A percentile compares a stretch with the other conserved stretches of the same genome.
These are phyloP conservation scores for Pollachius pollachius DNA, from an alignment of 2,113 vertebrate genomes.

Conservation along the genomic window DNA sequence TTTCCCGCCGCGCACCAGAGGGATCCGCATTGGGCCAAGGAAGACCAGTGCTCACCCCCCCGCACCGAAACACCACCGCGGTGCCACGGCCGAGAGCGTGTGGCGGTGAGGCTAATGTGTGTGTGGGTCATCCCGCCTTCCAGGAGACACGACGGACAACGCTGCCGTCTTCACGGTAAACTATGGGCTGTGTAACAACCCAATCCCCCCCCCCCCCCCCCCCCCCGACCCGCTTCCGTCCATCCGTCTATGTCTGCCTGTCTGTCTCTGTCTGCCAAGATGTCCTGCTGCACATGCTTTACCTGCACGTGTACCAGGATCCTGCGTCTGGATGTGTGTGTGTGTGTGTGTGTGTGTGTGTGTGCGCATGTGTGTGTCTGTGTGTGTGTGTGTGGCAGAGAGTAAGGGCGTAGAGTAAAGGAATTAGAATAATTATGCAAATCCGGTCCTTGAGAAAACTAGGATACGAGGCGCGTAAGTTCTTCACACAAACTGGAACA, in stretches of 20 bases:
- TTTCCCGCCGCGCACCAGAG: too few species aligned
- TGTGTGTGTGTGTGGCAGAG: slow-evolving; percentile 21
- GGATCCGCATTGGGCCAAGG: too few species aligned
- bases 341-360: slow-evolving; percentile 17
- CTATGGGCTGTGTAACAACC: too few species aligned
- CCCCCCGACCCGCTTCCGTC: neutral
- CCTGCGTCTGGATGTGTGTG: slow-evolving; percentile 25
- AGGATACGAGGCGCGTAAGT: neutral
- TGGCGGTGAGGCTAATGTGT: too few species aligned
- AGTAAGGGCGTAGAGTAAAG: neutral
- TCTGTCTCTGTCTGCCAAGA: slow-evolving; percentile 19
- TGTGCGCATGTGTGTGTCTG: slow-evolving; percentile 24
- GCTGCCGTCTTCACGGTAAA: too few species aligned
- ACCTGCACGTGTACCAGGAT: neutral
- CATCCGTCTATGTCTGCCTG: slow-evolving; percentile 13
- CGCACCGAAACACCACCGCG: too few species aligned
- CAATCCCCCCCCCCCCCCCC: neutral
- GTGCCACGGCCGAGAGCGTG: too few species aligned
- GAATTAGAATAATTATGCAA: neutral
- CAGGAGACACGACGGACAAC: too few species aligned
- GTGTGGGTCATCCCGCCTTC: too few species aligned
- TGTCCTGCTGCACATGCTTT: neutral
- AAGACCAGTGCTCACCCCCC: too few species aligned
- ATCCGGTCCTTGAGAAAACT: neutral
- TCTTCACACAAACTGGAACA: neutral